Evolutionary conservation across 23 tunicate species (phyloP).

Genomic region (Clavelina lepadiformis): DNA sequence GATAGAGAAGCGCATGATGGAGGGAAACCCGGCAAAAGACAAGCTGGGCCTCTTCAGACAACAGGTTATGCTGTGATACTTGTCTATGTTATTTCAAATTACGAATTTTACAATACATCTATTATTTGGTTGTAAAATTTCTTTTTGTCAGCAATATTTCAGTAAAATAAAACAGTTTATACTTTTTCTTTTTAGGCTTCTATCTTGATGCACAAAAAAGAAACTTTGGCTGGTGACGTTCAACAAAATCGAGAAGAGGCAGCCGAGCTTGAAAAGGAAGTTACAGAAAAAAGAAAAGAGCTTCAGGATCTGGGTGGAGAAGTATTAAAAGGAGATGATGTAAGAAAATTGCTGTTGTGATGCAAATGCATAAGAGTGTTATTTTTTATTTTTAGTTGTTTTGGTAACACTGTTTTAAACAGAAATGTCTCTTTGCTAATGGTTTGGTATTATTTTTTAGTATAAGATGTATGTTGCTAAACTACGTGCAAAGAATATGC

Average conservation of each 20-base stretch:
- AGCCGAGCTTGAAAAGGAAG: constrained; percentile 38
- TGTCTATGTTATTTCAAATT: neutral
- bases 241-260: constrained; percentile 61
- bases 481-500: constrained; percentile 55
- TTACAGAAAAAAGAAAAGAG: constrained; percentile 40
- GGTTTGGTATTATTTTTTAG: constrained; percentile 28
- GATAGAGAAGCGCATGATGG: constrained; percentile 74
- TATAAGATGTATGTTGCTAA: constrained; percentile 59
- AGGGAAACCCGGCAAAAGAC: constrained; percentile 72
- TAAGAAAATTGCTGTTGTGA: neutral
- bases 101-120: too few species aligned
- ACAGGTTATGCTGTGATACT: constrained; percentile 52
- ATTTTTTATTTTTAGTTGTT: too few species aligned
- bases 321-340: constrained; percentile 81
- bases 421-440: too few species aligned
- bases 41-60: constrained; percentile 78
- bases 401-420: too few species aligned
- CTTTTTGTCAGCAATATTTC: too few species aligned
- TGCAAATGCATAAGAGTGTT: neutral
- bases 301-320: constrained; percentile 69
- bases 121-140: too few species aligned
- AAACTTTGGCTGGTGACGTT: constrained; percentile 46
- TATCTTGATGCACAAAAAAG: constrained; percentile 78
- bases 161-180: too few species aligned
- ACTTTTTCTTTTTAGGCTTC: constrained; percentile 37